Evolutionary conservation across 2,797 vertebrate genomes (phyloP), one percentile per base, ranked within the genome.

Genomic region (Melanitta fusca): DNA sequence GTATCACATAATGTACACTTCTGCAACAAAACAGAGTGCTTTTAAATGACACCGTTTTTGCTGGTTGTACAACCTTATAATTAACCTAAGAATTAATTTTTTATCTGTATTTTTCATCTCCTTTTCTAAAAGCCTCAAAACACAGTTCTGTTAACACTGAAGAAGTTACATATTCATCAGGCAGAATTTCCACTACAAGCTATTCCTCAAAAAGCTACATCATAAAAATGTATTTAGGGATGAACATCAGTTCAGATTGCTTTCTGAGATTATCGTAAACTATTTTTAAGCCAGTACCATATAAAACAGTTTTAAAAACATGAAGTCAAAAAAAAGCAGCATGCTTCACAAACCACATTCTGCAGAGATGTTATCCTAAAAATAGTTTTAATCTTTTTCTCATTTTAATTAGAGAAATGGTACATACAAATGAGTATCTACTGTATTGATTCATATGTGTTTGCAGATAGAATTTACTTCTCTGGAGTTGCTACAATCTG

Each of bases 81-180:
- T n/a, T n/a, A n/a, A n/a, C n/a, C n/a, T 82, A 89, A 83, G 38
- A 68, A 24, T 6, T 57, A 53, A 88, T 61, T 91, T 79, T 94
- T 89, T 45, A 43, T 14, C 38, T 58, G 3, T 53, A 61, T 77
- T 80, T 93, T 89, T 91, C 24, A 77, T 36, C 5, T 45, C 18
- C 41, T 39, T 41, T 75, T 81, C 38, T 20, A 82, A 77, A 89
- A 94, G 18, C 8, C 19, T 36, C 18, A 14, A 88, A 88, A 77
- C 4, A 18, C 0, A 1, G 24, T 61, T 93, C 30, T n/a, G 3
- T 11, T 57, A 61, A 69, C 2, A 1, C 5, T 69, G 27, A 10
- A 57, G 34, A 17, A 72, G 27, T 28, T 69, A 39, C 6, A 60
- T 25, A 87, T 56, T 72, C 27, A 69, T 68, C 39, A 64, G 34